Evolutionary conservation across 2,113 vertebrate genomes (phyloP).

Genomic region (Irena cyanogastra): DNA sequence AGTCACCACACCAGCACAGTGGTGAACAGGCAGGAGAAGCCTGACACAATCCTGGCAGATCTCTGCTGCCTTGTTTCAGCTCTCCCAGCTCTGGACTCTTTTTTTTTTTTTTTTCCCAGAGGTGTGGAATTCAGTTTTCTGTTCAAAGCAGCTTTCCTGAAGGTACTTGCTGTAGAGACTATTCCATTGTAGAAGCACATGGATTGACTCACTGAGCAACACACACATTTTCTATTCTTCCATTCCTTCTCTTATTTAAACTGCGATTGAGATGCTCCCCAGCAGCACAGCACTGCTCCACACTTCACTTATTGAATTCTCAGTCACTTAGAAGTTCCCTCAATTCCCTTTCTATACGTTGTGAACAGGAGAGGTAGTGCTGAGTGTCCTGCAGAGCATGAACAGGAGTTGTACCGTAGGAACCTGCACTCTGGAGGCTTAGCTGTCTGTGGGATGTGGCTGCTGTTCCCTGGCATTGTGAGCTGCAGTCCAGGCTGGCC

Average conservation of each 20-base stretch:
- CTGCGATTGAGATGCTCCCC: background rate
- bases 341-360: background rate
- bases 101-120: background rate
- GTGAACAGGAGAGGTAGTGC: background rate
- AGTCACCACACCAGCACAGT: fast-evolving
- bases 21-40: background rate
- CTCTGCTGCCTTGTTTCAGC: background rate
- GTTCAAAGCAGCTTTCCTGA: background rate
- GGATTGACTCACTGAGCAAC: background rate
- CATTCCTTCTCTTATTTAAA: background rate
- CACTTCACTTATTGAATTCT: background rate
- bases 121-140: background rate
- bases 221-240: background rate
- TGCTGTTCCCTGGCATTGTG: background rate
- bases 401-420: background rate
- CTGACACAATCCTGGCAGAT: background rate
- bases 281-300: background rate
- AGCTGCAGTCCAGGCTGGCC: slow-evolving; percentile 52
- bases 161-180: background rate
- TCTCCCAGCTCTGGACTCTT: background rate
- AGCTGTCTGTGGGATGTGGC: background rate
- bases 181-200: background rate
- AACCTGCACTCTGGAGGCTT: background rate
- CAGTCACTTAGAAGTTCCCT: background rate
- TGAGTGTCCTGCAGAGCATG: background rate